These are phyloP conservation scores for Phoronis australis DNA, from an alignment of 2,888 invertebrate genomes.

Conservation along the genomic window DNA sequence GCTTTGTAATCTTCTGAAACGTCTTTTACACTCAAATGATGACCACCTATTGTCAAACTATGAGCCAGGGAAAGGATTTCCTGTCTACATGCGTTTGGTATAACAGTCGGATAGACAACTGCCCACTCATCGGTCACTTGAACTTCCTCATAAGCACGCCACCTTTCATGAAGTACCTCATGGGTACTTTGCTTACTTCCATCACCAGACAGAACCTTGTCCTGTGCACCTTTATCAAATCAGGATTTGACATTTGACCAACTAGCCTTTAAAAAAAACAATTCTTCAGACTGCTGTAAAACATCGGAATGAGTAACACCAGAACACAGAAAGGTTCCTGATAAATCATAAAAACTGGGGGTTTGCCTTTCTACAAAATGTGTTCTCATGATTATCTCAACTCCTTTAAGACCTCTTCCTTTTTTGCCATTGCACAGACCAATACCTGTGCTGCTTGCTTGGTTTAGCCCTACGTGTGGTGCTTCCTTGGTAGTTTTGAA, in stretches of 20 bases:
- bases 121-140: slow-evolving; percentile 6
- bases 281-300: too few relatives aligned
- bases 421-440: neutral
- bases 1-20: slow-evolving; percentile 1
- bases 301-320: too few relatives aligned
- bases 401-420: too few relatives aligned
- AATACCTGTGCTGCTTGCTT: too few relatives aligned
- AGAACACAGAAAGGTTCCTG: too few relatives aligned
- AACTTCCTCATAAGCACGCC: slow-evolving; percentile 15
- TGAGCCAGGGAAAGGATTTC: slow-evolving; percentile 12
- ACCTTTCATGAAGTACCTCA: slow-evolving; percentile 4
- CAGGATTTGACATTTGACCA: slow-evolving; percentile 1
- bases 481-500: too few relatives aligned
- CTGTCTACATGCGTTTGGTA: slow-evolving; percentile 1
- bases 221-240: neutral
- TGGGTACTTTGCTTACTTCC: neutral
- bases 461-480: too few relatives aligned
- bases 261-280: too few relatives aligned
- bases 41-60: slow-evolving; percentile 11
- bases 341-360: too few relatives aligned
- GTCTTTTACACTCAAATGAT: slow-evolving; percentile 14
- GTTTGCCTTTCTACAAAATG: too few relatives aligned
- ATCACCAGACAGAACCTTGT: neutral
- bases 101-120: slow-evolving; percentile 6
- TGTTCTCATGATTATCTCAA: too few relatives aligned